Evolutionary conservation across 2,113 vertebrate genomes (phyloP), one percentile per base, ranked within the genome.

Genomic region (Grammomys surdaster): DNA sequence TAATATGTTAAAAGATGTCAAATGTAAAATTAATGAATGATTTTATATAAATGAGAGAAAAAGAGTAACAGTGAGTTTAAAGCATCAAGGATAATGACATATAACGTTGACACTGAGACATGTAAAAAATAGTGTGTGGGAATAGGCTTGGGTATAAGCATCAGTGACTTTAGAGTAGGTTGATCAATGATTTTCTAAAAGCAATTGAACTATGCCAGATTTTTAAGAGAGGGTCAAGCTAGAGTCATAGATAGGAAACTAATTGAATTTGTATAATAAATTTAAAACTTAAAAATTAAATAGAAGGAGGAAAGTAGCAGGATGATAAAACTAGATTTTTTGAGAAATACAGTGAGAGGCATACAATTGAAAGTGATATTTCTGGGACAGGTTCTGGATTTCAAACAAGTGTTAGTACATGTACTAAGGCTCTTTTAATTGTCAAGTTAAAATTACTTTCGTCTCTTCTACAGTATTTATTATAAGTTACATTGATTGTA

Each of bases 11-110:
- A 54, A 14, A 85, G n/a, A 46, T 20, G 5, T 65, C n/a, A 58
- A 81, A 72, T 93, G 67, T 19, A 67, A 26, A 92, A 76, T 40
- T 43, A 77, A 26, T 31, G 1, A 67, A 65, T 94, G 19, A 3
- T 56, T 92, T 94, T 17, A 86, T 81, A 86, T 80, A 65, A 91
- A 90, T 87, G 31, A 73, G 13, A 94, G 73, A 22, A 6, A 85
- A 24, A 33, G 54, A 12, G 63, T 82, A 36, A 75, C 63, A 7
- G 14, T 90, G 40, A 84, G 31, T 90, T 76, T 90, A 90, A 58
- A 95, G 31, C 56, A 13, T 88, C 4, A 73, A 88, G 19, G 17
- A 48, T 82, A 22, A 13, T 60, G 75, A 76, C 65, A n/a, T 8
- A 26, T 4, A 46, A 58, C 67, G 65, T 2, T 51, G 75, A 9